Evolutionary conservation across 2,113 vertebrate species (phyloP).

Genomic region (Pyrgilauda ruficollis): DNA sequence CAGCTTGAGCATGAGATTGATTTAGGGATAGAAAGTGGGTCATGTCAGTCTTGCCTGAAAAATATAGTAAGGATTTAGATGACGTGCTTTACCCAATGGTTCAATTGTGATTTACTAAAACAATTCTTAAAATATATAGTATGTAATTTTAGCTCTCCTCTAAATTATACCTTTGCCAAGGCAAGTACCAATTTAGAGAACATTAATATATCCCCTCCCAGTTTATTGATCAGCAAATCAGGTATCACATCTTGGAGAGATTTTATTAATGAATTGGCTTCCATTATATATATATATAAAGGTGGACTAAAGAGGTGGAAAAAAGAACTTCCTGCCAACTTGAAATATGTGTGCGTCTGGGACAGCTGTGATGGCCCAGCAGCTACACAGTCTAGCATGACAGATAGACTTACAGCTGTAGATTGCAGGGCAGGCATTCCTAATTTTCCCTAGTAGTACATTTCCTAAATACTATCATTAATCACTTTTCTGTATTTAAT

Average conservation of each 20-base stretch:
- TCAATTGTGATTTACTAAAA: not conserved
- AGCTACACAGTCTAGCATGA: not conserved
- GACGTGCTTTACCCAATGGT: not conserved
- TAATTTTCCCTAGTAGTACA: not conserved
- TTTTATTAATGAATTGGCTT: not conserved
- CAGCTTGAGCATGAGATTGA: not conserved
- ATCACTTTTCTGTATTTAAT: not conserved
- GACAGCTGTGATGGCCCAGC: not conserved
- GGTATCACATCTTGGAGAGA: not conserved
- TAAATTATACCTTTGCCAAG: not conserved
- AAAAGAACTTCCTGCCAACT: not conserved
- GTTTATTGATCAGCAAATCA: not conserved
- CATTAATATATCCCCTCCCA: not conserved
- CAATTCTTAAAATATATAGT: not conserved
- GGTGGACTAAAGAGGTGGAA: not conserved
- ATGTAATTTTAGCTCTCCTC: not conserved
- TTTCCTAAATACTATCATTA: not conserved
- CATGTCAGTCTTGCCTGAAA: not conserved
- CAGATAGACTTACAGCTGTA: not conserved
- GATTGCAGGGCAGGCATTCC: not conserved
- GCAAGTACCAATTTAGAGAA: not conserved
- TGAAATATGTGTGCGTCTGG: not conserved
- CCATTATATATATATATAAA: not conserved
- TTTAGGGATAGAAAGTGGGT: slow-evolving; percentile 9
- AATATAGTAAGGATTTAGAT: not conserved